Evolutionary conservation across 2,113 vertebrate genomes (phyloP).

Genomic region (Tragelaphus scriptus): DNA sequence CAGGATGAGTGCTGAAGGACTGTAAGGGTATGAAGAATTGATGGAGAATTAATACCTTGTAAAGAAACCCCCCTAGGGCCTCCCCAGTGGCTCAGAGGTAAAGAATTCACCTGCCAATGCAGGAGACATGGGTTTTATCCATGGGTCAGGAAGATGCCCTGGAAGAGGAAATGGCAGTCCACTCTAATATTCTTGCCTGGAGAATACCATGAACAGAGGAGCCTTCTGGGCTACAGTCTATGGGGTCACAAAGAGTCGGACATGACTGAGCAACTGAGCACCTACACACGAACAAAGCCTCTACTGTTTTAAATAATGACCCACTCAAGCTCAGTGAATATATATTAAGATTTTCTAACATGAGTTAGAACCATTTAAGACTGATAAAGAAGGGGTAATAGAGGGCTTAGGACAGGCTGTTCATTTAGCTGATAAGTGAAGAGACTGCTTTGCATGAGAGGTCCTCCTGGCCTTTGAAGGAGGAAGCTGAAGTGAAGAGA

Average conservation of each 20-base stretch:
- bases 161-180: neutral
- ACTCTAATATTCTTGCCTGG: neutral
- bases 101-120: neutral
- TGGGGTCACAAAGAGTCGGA: neutral
- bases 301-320: neutral
- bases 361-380: conserved; percentile 35
- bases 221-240: neutral
- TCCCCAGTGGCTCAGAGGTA: neutral
- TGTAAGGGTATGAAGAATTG: conserved; percentile 29
- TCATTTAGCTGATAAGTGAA: neutral
- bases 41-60: conserved; percentile 36
- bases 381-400: neutral
- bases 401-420: neutral
- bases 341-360: conserved; percentile 21
- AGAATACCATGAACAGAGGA: neutral
- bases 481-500: neutral
- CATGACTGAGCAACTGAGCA: neutral
- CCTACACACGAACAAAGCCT: neutral
- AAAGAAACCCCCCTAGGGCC: neutral
- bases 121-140: neutral
- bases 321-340: conserved; percentile 11
- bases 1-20: neutral
- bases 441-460: neutral
- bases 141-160: neutral
- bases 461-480: neutral